Base-by-base conservation (phyloP, 1,140 invertebrate genomes). In the Carposina sasakii region DNA sequence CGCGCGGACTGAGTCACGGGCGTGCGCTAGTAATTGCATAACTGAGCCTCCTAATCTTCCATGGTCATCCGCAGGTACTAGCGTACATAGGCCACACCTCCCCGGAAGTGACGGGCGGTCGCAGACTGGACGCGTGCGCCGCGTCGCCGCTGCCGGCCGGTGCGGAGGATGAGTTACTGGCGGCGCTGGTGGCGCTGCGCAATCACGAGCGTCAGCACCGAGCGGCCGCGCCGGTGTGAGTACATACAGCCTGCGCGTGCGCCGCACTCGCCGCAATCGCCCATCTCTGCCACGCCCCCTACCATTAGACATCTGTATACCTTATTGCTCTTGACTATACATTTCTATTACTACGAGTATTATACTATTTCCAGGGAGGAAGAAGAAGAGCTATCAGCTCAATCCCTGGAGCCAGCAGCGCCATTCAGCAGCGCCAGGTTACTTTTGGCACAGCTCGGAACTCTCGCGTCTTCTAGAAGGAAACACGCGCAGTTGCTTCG, bases 81-180 rank as follows among this genome's bases (percentile, higher is more conserved):
- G 91, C 93, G 60, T 97, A 97, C 74, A 92, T 99, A 62, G 96
- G 94, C 0, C 89, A 95, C 69, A 96, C 94, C 1, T 98, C 96
- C 76, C 94, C 96, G 0, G 97, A 98, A 81, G 97, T 96, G 67
- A 85, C 93, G 45, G 90, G 91, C 46, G 90, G 89, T 62, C 87
- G 89, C 21, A 79, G 89, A 3, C 81, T 93, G 54, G 95, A 94
- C 74, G 89, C 90, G 24, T 91, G 93, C 1, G 90, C 90, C 15
- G 86, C 88, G 44, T 88, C 91, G 37, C 91, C 92, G 1, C 78
- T 94, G 34, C 87, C 88, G 37, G 71, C 88, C 10, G 90, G 91
- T 47, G 78, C 90, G 8, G 94, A 96, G 79, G 91, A 92, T 48
- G 94, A 96, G 68, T 91, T 92, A 1, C 95, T 97, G 26, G 91